Conservation (phyloP, 2,888 invertebrate genomes). For the Rhimphoctona megacephalus region DNA sequence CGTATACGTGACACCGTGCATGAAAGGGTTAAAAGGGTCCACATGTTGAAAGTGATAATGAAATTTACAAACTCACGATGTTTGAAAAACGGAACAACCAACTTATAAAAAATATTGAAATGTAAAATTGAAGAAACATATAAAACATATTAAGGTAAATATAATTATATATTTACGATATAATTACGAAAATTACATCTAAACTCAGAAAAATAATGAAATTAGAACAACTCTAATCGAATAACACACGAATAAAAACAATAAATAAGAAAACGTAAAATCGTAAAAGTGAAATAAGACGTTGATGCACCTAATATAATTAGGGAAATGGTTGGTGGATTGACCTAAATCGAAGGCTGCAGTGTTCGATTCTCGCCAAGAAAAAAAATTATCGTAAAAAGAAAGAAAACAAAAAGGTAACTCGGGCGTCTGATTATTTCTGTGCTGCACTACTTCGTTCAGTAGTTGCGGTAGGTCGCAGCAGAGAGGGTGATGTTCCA, state of each 20-base stretch:
- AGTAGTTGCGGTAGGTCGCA: slow-evolving; percentile 51
- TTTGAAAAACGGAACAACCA: background rate
- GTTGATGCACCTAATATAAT: background rate
- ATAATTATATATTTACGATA: too few relatives aligned
- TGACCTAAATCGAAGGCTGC: slow-evolving; percentile 11
- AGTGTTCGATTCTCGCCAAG: slow-evolving; percentile 6
- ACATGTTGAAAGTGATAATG: background rate
- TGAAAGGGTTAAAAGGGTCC: too few relatives aligned
- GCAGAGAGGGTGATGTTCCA: slow-evolving; percentile 50
- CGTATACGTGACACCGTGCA: too few relatives aligned
- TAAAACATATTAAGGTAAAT: too few relatives aligned
- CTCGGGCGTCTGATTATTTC: slow-evolving; percentile 21
- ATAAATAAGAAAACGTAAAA: background rate
- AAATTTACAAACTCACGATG: background rate
- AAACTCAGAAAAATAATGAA: too few relatives aligned
- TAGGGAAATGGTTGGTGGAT: background rate
- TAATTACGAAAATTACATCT: too few relatives aligned
- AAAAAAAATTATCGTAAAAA: background rate
- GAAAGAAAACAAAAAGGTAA: slow-evolving; percentile 1
- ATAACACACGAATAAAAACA: too few relatives aligned
- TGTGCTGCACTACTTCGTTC: slow-evolving; percentile 33
- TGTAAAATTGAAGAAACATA: too few relatives aligned
- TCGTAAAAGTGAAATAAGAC: background rate
- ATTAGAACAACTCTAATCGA: too few relatives aligned
- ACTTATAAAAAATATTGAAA: too few relatives aligned